phyloP scores from a whole-genome alignment of 2,113 vertebrate species.

The Platysternon megacephalum region DNA sequence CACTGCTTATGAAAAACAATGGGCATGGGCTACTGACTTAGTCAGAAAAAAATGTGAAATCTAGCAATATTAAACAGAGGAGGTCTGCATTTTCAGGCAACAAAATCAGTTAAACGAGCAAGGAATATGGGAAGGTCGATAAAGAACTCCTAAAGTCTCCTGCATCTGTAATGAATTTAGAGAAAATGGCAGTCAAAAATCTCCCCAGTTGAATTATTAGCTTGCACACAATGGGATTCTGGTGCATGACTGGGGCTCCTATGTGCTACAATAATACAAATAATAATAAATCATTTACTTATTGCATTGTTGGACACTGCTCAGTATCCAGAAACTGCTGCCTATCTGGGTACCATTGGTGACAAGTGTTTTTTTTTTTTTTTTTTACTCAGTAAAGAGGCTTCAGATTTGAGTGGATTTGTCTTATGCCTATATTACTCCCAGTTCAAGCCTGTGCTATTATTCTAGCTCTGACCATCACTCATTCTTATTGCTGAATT shows the following conservation, averaged over 20 bases:
- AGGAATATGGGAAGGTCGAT: background rate
- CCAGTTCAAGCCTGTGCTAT: background rate
- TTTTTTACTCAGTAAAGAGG: background rate
- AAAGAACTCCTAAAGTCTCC: background rate
- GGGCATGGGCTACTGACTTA: background rate
- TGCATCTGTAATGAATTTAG: background rate
- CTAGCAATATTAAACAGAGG: background rate
- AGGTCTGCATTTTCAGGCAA: background rate
- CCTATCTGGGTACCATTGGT: background rate
- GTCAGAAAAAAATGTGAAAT: background rate
- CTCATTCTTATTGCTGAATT: background rate
- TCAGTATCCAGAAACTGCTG: background rate
- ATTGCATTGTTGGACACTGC: background rate
- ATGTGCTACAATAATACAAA: background rate
- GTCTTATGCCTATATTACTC: background rate
- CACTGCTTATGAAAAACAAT: background rate
- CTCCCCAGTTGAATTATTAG: background rate
- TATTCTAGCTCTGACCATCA: background rate
- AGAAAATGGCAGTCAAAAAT: background rate
- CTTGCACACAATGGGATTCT: background rate
- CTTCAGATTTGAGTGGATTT: background rate
- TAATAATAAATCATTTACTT: background rate
- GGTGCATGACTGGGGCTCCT: background rate
- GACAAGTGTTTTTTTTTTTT: background rate
- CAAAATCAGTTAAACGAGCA: background rate